Percentiles rank a stretch among this genome's conserved stretches.
Evolutionary conservation across 2,888 invertebrate genomes (phyloP).

Genomic region (Cheilosia grossa): DNA sequence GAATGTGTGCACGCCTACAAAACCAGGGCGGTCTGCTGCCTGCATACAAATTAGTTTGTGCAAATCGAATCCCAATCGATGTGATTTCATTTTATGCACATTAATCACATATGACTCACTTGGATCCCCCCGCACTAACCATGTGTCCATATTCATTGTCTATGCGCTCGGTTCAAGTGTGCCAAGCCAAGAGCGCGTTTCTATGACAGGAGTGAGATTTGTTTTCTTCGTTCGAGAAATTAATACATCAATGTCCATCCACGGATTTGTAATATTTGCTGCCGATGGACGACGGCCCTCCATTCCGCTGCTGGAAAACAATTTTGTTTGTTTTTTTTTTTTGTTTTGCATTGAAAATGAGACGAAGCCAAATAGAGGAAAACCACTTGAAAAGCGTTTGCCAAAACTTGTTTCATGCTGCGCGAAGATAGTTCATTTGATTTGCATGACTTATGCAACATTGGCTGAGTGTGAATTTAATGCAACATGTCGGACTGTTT

Average conservation of each 20-base stretch:
- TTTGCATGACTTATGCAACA: conserved; percentile 30
- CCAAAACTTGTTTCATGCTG: conserved; percentile 22
- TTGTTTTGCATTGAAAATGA: not conserved
- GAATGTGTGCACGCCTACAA: conserved; percentile 12
- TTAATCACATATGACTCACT: conserved; percentile 18
- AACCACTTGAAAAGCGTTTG: conserved; percentile 7
- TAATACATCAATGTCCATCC: conserved; percentile 29
- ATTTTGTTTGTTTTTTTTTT: not conserved
- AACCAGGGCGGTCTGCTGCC: conserved; percentile 14
- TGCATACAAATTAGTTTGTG: conserved; percentile 12
- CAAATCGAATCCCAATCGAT: conserved; percentile 24
- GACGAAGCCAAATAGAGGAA: not conserved
- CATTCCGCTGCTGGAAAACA: not conserved
- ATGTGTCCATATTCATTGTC: not conserved
- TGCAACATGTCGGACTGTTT: conserved; percentile 25
- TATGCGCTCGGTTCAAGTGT: not conserved
- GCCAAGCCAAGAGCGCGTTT: conserved; percentile 1
- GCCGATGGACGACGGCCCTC: conserved; percentile 2
- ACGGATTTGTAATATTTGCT: conserved; percentile 1
- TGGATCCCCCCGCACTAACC: not conserved
- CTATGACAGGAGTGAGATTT: conserved; percentile 8
- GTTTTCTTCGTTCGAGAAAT: conserved; percentile 8
- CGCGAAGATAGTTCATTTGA: conserved; percentile 24
- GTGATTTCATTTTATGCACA: conserved; percentile 5
- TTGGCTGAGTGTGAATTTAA: conserved; percentile 18